Percentiles rank a stretch among this genome's conserved stretches.
These are phyloP conservation scores for Rhinopomastus cyanomelas DNA, from an alignment of 2,113 vertebrate species.

Conservation along the genomic window DNA sequence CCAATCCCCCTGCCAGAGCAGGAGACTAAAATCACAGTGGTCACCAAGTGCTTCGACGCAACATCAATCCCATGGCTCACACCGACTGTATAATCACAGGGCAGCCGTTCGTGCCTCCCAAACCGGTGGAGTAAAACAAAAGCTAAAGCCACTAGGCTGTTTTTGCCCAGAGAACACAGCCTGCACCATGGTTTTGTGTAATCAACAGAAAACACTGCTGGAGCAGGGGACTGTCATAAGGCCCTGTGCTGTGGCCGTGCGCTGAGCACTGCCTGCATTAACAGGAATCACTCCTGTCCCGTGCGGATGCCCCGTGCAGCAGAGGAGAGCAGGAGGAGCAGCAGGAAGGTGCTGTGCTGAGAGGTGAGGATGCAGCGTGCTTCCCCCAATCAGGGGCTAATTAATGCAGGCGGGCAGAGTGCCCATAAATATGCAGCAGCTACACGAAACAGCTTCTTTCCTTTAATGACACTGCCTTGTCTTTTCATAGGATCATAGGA, in stretches of 20 bases:
- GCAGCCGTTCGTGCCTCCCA: background rate
- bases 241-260: background rate
- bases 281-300: background rate
- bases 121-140: background rate
- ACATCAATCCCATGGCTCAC: background rate
- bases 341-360: background rate
- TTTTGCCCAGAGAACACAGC: background rate
- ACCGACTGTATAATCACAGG: background rate
- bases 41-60: background rate
- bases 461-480: slow-evolving; percentile 43
- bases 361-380: background rate
- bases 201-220: background rate
- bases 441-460: slow-evolving; percentile 46
- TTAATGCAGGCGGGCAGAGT: background rate
- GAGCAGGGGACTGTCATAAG: background rate
- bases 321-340: background rate
- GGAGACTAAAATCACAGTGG: background rate
- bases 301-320: background rate
- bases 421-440: slow-evolving; percentile 22
- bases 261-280: background rate
- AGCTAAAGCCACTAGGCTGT: background rate
- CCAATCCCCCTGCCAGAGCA: too few relatives aligned
- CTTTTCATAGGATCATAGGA: too few relatives aligned
- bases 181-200: background rate
- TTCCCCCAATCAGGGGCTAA: background rate